Evolutionary conservation across 2,113 vertebrate species (phyloP), one percentile per base, ranked within the genome.

Genomic region (Corvus hawaiiensis): DNA sequence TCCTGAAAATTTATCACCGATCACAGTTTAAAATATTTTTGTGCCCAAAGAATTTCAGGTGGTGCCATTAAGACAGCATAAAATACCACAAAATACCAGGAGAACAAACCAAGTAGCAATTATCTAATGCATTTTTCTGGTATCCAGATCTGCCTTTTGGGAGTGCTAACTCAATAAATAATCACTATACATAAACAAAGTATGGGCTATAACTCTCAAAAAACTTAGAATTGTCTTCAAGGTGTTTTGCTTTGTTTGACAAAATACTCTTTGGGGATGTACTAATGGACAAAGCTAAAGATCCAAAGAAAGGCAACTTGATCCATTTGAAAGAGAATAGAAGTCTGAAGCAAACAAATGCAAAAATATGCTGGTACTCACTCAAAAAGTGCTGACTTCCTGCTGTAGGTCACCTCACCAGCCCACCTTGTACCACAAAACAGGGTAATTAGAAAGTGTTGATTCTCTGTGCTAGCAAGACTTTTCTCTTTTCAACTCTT

Each of bases 161-260:
- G 97, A 98, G 96, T 97, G 96, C 94, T 98, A 98, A 94, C 92
- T 96, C 95, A 87, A 95, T 97, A 98, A 97, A 96, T 97, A 94
- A 95, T 97, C 96, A 64, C 94, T 86, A 64, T 95, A 97, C 97
- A 96, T 98, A 97, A 97, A 96, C 95, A 97, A 97, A 98, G 69
- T 79, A 89, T 78, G 71, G 85, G 81, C 96, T 95, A 84, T 96
- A 97, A 98, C 77, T 97, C 96, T 94, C 91, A 71, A 91, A 96
- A 95, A 97, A 96, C 91, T 88, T 95, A 92, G 73, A 96, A 74
- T 94, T 37, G 4, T 96, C 94, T 97, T 94, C 94, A 89, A 97
- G 97, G 55, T 97, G 82, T 96, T 98, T 97, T 97, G 85, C 89
- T 97, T 96, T 97, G 86, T 96, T 98, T 97, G 97, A 98, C 84